Evolutionary conservation across 2,888 invertebrate genomes (phyloP), one percentile per base, ranked within the genome.

Genomic region (Galerucella pusilla): DNA sequence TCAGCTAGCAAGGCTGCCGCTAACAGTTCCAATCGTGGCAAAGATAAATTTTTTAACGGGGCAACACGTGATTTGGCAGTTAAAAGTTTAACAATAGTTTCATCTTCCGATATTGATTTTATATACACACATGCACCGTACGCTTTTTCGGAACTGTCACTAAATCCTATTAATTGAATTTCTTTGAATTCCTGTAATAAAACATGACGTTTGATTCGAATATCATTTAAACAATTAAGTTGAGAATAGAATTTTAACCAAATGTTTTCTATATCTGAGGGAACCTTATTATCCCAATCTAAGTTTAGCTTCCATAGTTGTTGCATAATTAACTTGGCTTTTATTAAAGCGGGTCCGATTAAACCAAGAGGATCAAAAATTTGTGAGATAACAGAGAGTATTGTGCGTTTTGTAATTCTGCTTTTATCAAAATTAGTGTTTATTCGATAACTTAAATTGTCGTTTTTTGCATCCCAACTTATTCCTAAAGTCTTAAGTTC

Each of bases 11-110:
- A n/a, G 10, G 46, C 14, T 25, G 72, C 66, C 4, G 52, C 61
- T 35, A 52, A 67, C 1, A 72, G 49, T 60, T 72, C 72, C 14
- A 72, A n/a, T 59, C 70, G 45, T 6, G 74, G 74, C 35, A 74
- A 12, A 54, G 54, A 57, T 10, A 70, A 11, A 42, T 70, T 20
- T 46, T 74, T 74, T 14, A 74, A 2, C 0, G 74, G 70, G 12
- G 70, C 70, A 25, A 70, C 66, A 14, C 65, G 11, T 5, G 73
- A 74, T 46, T 74, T 74, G 12, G 69, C 57, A 16, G 64, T 64
- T 2, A 74, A 42, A 10, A 74, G 20, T 12, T 49, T 65, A 45
- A 65, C 52, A 25, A 6, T 49, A 5, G 10, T 54, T 12, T 74
- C 35, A 46, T 28, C n/a, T 52, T 12, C 14, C 52, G 7, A 2